These are phyloP conservation scores for Psittacula cyanocephala DNA, from an alignment of 2,113 vertebrate genomes.

Conservation along the genomic window DNA sequence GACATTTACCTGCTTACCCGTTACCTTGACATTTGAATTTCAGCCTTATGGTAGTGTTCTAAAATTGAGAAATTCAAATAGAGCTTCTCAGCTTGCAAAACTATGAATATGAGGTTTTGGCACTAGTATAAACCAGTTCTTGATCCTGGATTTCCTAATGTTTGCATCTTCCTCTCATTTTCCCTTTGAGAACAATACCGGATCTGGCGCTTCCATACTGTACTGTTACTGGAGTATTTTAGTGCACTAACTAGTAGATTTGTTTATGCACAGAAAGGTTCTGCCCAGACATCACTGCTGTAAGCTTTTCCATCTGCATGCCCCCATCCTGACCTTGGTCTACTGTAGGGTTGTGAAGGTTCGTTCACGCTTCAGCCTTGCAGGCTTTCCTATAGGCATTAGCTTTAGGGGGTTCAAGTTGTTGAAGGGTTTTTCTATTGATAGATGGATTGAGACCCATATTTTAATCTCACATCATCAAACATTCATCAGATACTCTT, in stretches of 20 bases:
- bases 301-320: slow-evolving; percentile 40
- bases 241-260: background rate
- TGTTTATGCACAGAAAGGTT: background rate
- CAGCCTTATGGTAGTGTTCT: background rate
- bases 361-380: background rate
- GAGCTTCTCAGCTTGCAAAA: background rate
- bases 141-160: slow-evolving; percentile 19
- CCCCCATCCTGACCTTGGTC: slow-evolving; percentile 22
- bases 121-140: background rate
- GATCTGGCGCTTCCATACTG: background rate
- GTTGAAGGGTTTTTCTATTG: slow-evolving; percentile 50
- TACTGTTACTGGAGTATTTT: background rate
- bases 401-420: background rate
- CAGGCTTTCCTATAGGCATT: background rate
- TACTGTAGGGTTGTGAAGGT: background rate
- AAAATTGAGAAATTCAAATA: background rate
- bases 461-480: slow-evolving; percentile 66
- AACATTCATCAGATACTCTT: slow-evolving; percentile 56
- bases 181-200: slow-evolving; percentile 21
- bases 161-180: background rate
- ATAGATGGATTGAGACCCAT: slow-evolving; percentile 47
- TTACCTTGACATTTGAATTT: background rate
- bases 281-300: background rate
- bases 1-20: accelerated
- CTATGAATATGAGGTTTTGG: background rate